Evolutionary conservation across 2,888 invertebrate genomes (phyloP).

Genomic region (Leptopilina myrica): DNA sequence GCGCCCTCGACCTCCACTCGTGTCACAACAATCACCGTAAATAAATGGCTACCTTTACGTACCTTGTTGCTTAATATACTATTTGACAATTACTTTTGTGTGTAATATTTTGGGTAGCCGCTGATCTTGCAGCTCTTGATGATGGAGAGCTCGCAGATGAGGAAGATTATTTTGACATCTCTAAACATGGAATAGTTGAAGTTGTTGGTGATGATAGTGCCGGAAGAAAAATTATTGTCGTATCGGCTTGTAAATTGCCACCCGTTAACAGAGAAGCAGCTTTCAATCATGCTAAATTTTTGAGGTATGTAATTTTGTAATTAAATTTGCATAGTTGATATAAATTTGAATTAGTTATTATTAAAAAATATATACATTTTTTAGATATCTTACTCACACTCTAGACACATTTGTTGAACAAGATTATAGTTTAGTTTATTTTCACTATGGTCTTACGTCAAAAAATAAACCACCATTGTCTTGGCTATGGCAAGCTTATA

Average conservation of each 20-base stretch:
- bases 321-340: background rate
- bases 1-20: too few species aligned
- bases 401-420: conserved; percentile 98
- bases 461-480: conserved; percentile 96
- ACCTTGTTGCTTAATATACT: too few species aligned
- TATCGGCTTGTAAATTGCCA: conserved; percentile 92
- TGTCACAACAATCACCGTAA: too few species aligned
- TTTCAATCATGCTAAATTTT: conserved; percentile 83
- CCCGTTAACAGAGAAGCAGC: conserved; percentile 82
- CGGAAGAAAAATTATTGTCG: conserved; percentile 96
- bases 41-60: too few species aligned
- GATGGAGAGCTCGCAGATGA: conserved; percentile 76
- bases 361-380: background rate
- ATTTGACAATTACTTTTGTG: background rate
- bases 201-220: conserved; percentile 90
- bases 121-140: conserved; percentile 73
- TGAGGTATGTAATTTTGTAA: conserved; percentile 78
- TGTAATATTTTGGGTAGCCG: conserved; percentile 64
- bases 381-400: conserved; percentile 94
- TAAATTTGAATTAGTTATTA: too few species aligned
- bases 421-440: conserved; percentile 98
- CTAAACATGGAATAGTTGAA: conserved; percentile 87
- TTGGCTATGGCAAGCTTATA: conserved; percentile 98
- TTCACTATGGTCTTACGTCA: conserved; percentile 96
- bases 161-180: conserved; percentile 84